Base-by-base conservation (phyloP, 2,797 vertebrate genomes). In the Limnodromus scolopaceus region DNA sequence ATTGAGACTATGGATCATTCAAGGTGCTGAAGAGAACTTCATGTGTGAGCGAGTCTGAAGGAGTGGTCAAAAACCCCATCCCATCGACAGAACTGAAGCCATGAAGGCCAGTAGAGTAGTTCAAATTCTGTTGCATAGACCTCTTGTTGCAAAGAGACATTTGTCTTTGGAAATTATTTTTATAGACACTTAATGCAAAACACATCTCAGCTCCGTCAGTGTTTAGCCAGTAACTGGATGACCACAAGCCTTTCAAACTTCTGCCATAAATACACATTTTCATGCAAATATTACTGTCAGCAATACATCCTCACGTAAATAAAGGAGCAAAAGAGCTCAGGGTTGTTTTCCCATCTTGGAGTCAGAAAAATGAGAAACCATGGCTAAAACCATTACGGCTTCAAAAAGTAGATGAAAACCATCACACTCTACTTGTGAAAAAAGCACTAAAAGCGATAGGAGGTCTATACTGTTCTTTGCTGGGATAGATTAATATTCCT, bases 331-430 rank as follows among this genome's bases (percentile, higher is more conserved):
- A 84, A 82, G 15, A 45, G 5, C 27, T 69, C 32, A 70, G 13
- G 12, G 77, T 8, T 72, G 19, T 45, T 69, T 76, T 83, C 23
- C 41, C 76, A 5, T 6, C 45, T 65, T 51, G 8, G 14, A 87
- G 20, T 32, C 12, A 65, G 54, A 68, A 84, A 74, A 43, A 30
- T 3, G 6, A 83, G 23, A 61, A 65, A 28, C 7, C 11, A 3
- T 43, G 14, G 10, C 27, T 86, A 49, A 86, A 92, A 58, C 8
- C 8, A n/a, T 16, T 55, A 14, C 0, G 0, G 4, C 3, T 0
- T 70, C 23, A 64, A 89, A 63, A 89, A 64, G 30, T 23, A 64
- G 15, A 23, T n/a, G 27, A 64, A 87, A 79, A 64, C 2, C 30
- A n/a, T 46, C 16, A 18, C 15, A 66, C 5, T 3, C 11, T 28